Percentiles rank a stretch among this genome's conserved stretches.
Evolutionary conservation across 2,888 invertebrate genomes (phyloP).

Genomic region (Lithophane leautieri): DNA sequence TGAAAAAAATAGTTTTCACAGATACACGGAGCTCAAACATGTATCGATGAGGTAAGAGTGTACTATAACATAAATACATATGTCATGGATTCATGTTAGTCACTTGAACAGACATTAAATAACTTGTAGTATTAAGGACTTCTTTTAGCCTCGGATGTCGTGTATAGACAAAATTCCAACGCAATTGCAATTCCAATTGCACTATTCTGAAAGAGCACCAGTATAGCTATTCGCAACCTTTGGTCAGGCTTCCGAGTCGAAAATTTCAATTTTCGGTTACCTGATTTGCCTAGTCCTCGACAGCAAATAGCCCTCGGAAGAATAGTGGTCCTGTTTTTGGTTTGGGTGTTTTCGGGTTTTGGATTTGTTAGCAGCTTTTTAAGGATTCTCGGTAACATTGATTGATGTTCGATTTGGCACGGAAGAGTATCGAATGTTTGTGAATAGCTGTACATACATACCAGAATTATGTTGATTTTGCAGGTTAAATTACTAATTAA

Average conservation of each 20-base stretch:
- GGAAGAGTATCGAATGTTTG: too few species aligned
- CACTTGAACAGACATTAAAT: background rate
- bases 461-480: background rate
- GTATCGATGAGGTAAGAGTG: background rate
- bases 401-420: too few species aligned
- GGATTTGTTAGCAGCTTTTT: too few species aligned
- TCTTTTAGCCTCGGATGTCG: background rate
- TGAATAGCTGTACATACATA: background rate
- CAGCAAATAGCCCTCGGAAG: too few species aligned
- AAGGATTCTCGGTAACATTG: too few species aligned
- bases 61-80: background rate
- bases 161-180: background rate
- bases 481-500: background rate
- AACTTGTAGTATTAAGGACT: background rate
- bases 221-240: too few species aligned
- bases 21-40: background rate
- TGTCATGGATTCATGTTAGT: background rate
- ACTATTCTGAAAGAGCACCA: background rate
- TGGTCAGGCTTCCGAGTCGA: too few species aligned
- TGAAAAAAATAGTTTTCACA: background rate
- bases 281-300: too few species aligned
- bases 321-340: too few species aligned
- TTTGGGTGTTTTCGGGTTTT: too few species aligned
- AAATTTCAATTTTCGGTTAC: too few species aligned
- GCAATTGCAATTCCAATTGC: background rate